phyloP scores from a whole-genome alignment of 1,140 invertebrate genomes.

The Drosophila auraria region DNA sequence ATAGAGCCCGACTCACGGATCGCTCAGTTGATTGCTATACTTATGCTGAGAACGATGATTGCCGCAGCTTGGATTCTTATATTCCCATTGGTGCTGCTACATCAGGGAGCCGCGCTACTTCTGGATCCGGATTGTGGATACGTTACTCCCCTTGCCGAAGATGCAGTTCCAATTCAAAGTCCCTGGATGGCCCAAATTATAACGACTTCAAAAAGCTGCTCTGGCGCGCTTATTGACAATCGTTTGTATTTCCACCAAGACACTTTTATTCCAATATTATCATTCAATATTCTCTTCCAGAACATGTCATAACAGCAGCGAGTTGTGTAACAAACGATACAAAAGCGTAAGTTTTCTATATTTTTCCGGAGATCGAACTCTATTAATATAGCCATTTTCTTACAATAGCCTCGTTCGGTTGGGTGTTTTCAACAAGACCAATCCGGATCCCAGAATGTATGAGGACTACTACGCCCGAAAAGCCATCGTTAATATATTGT shows the following conservation, averaged over 20 bases:
- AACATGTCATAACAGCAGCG: conserved; percentile 5
- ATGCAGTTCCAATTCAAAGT: too few relatives aligned
- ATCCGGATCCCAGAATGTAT: too few relatives aligned
- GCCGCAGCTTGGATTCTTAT: background rate
- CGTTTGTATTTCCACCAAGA: background rate
- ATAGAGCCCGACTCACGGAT: background rate
- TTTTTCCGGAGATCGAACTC: background rate
- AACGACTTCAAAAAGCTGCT: background rate
- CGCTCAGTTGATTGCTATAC: background rate
- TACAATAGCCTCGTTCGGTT: conserved; percentile 1
- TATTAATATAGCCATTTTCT: background rate
- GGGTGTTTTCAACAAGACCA: background rate
- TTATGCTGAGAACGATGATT: background rate
- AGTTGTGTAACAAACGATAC: background rate
- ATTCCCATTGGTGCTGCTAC: background rate
- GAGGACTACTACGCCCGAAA: background rate
- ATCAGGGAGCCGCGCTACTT: background rate
- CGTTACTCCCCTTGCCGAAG: too few relatives aligned
- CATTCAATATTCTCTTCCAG: background rate
- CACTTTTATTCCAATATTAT: background rate
- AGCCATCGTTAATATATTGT: background rate
- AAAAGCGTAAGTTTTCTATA: background rate
- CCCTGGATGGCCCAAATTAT: conserved; percentile 1
- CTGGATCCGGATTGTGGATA: background rate
- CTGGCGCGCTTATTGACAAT: conserved; percentile 1